Percentiles rank a stretch among this genome's conserved stretches.
Conservation (phyloP, 2,888 invertebrate genomes). For the Andrena flavipes region DNA sequence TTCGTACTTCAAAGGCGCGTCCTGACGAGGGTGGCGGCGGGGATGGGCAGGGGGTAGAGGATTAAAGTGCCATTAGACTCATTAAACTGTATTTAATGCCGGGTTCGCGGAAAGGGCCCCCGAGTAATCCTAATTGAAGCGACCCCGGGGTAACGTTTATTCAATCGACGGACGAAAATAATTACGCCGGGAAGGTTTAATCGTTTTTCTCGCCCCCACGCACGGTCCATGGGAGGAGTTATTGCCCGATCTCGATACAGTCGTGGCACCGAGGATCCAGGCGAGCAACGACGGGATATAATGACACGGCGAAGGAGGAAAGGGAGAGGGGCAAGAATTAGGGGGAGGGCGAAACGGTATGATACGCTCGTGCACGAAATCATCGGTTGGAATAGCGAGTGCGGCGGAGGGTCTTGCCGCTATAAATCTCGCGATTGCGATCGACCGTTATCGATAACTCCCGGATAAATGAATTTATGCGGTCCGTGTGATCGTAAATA, state of each 20-base stretch:
- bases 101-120: slow-evolving; percentile 37
- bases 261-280: not conserved
- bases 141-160: slow-evolving; percentile 44
- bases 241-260: slow-evolving; percentile 40
- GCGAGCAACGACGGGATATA: slow-evolving; percentile 20
- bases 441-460: slow-evolving; percentile 62
- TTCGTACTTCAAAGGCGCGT: slow-evolving; percentile 49
- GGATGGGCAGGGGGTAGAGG: slow-evolving; percentile 26
- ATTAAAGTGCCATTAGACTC: slow-evolving; percentile 72
- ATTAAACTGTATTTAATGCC: slow-evolving; percentile 69
- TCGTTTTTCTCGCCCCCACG: slow-evolving; percentile 43
- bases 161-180: slow-evolving; percentile 55
- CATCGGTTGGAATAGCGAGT: slow-evolving; percentile 30
- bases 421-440: slow-evolving; percentile 68
- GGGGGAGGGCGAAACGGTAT: slow-evolving; percentile 32
- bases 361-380: slow-evolving; percentile 31
- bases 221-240: slow-evolving; percentile 18
- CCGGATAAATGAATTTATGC: slow-evolving; percentile 71
- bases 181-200: slow-evolving; percentile 54
- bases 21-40: slow-evolving; percentile 21
- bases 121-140: slow-evolving; percentile 60
- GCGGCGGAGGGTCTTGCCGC: slow-evolving; percentile 48
- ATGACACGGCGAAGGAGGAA: slow-evolving; percentile 35
- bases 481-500: slow-evolving; percentile 47
- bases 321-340: slow-evolving; percentile 54